A percentile compares a stretch with the other conserved stretches of the same genome.
Evolutionary conservation across 2,797 vertebrate species (phyloP).

Genomic region (Siniperca obscura): DNA sequence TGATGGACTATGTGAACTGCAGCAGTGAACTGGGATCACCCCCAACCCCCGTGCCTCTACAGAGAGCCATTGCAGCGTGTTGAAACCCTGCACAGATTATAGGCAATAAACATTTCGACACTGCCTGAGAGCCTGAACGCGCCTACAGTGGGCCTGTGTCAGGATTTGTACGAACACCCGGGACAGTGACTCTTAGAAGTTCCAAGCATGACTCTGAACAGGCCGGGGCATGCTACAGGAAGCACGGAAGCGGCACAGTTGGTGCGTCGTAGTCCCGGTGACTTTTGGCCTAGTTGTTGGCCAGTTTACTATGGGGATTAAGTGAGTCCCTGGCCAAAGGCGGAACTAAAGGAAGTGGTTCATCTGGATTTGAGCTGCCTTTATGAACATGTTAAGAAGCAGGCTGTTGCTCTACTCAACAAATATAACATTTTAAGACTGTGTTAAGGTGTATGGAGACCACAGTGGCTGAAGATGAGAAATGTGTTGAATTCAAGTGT

Average conservation of each 20-base stretch:
- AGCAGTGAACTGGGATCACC: conserved; percentile 43
- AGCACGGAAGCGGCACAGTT: conserved; percentile 14
- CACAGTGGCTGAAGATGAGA: conserved; percentile 15
- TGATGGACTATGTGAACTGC: conserved; percentile 69
- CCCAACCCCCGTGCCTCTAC: conserved; percentile 56
- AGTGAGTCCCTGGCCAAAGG: conserved; percentile 3
- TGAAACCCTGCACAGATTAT: conserved; percentile 35
- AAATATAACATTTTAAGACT: background rate
- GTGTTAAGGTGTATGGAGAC: conserved; percentile 14
- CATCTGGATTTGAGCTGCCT: background rate
- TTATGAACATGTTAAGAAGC: conserved; percentile 6
- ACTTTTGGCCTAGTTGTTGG: conserved; percentile 44
- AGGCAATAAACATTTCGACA: background rate
- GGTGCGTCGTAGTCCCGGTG: background rate
- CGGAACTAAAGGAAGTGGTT: background rate
- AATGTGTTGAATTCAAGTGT: conserved; percentile 47
- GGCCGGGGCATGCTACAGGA: background rate
- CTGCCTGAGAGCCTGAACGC: conserved; percentile 1
- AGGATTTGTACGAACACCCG: background rate
- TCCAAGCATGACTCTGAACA: conserved; percentile 3
- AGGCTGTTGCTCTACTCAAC: background rate
- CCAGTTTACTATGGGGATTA: background rate
- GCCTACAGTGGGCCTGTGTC: rapidly evolving
- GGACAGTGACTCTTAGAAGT: background rate
- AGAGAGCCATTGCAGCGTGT: conserved; percentile 69